phyloP scores from a whole-genome alignment of 2,113 vertebrate genomes.

The Jacana jacana region DNA sequence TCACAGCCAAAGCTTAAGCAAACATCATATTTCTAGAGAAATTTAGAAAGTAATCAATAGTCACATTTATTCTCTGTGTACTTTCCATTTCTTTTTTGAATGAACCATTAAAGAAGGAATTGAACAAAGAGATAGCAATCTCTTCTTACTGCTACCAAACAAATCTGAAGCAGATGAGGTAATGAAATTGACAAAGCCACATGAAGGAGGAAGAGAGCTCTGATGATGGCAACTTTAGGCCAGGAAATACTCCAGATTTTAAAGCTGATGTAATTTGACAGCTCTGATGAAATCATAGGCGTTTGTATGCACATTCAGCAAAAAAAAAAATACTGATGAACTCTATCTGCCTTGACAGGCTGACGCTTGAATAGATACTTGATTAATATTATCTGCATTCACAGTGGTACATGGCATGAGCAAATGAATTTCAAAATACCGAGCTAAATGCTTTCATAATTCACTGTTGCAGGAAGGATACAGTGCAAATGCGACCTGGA shows the following conservation, averaged over 20 bases:
- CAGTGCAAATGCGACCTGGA: not conserved
- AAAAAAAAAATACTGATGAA: not conserved
- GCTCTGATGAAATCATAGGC: not conserved
- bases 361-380: constrained; percentile 2
- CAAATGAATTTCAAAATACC: constrained; percentile 23
- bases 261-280: constrained; percentile 29
- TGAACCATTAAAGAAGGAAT: not conserved
- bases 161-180: not conserved
- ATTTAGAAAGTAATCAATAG: not conserved
- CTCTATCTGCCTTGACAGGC: constrained; percentile 27
- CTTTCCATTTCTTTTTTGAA: not conserved
- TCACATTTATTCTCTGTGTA: not conserved
- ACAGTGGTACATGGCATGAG: not conserved
- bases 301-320: constrained; percentile 16
- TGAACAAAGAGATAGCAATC: not conserved
- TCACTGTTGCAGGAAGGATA: not conserved
- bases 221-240: not conserved
- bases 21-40: not conserved
- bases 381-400: constrained; percentile 38
- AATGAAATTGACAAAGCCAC: not conserved
- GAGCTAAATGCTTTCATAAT: constrained; percentile 39
- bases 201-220: not conserved
- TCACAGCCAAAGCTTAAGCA: not conserved
- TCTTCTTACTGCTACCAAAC: not conserved
- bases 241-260: not conserved